Evolutionary conservation across 2,888 invertebrate genomes (phyloP), one percentile per base, ranked within the genome.

Genomic region (Aphodius granarius): DNA sequence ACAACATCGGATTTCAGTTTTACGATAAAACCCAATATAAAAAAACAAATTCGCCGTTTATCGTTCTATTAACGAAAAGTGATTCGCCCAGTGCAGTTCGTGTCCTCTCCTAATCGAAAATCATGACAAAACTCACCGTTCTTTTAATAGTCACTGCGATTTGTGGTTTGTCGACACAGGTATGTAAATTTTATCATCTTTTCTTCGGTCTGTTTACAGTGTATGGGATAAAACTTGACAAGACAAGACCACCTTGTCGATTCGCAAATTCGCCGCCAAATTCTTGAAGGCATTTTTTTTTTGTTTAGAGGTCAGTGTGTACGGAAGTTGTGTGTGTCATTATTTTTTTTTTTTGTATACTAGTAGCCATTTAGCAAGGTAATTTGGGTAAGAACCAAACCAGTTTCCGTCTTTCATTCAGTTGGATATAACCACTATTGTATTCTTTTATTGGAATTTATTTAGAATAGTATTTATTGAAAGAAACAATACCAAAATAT

Each of bases 141-240:
- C 17, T 20, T n/a, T 64, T 74, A 3, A 16, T 74, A 74, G n/a
- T 71, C 20, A 16, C 63, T 20, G 22, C 22, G 9, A 21, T 74
- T 63, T 21, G 64, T 15, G 74, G 43, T 43, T 74, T 21, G 21
- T 74, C 74, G 16, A n/a, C 64, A 0, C 74, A 74, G 71, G 74
- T 74, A 74, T 15, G 74, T 71, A 73, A 6, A 43, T 43, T 43
- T 3, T 43, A 9, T 6, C 3, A 43, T 43, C 43, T 43, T 43
- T 43, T 43, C n/a, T n/a, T n/a, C n/a, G n/a, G n/a, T n/a, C n/a
- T n/a, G n/a, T n/a, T n/a, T n/a, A n/a, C n/a, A n/a, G n/a, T n/a
- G n/a, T n/a, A n/a, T n/a, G n/a, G n/a, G n/a, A n/a, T n/a, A n/a
- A n/a, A n/a, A n/a, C n/a, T n/a, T n/a, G n/a, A n/a, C n/a, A n/a